Evolutionary conservation across 2,888 invertebrate species (phyloP).

Genomic region (Orchesella flavescens): DNA sequence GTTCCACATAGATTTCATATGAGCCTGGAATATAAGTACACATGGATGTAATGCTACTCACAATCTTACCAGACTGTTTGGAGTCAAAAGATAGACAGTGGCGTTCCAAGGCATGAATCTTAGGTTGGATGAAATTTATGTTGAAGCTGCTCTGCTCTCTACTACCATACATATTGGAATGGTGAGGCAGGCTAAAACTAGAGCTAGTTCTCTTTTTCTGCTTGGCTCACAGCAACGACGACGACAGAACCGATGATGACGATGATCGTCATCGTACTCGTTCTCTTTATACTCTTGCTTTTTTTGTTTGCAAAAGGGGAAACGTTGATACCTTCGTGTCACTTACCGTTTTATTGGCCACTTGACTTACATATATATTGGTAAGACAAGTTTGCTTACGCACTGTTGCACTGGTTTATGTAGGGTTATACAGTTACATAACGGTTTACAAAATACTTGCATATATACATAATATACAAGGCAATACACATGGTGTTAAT

Average conservation of each 20-base stretch:
- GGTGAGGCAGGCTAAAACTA: not conserved
- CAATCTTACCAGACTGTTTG: slow-evolving; percentile 59
- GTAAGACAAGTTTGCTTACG: slow-evolving; percentile 48
- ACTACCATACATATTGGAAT: not conserved
- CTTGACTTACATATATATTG: slow-evolving; percentile 55
- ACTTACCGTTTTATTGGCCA: slow-evolving; percentile 48
- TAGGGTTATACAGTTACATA: not conserved
- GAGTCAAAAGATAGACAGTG: slow-evolving; percentile 35
- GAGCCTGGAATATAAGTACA: not conserved
- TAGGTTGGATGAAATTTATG: not conserved
- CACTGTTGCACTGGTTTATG: slow-evolving; percentile 51
- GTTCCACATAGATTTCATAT: not conserved
- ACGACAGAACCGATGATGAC: slow-evolving; percentile 24
- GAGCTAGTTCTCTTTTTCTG: slow-evolving; percentile 1
- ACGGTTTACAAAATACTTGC: not conserved
- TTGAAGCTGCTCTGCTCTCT: not conserved
- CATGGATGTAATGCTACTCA: too few relatives aligned
- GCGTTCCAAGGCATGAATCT: slow-evolving; percentile 12
- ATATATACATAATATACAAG: not conserved
- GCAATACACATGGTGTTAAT: not conserved
- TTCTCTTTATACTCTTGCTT: slow-evolving; percentile 23
- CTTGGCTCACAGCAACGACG: slow-evolving; percentile 13
- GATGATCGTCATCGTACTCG: slow-evolving; percentile 26
- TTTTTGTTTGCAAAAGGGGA: slow-evolving; percentile 17
- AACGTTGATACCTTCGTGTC: slow-evolving; percentile 26